These are phyloP conservation scores for Drosophila pruinosa DNA, from an alignment of 1,140 invertebrate genomes.

Conservation along the genomic window DNA sequence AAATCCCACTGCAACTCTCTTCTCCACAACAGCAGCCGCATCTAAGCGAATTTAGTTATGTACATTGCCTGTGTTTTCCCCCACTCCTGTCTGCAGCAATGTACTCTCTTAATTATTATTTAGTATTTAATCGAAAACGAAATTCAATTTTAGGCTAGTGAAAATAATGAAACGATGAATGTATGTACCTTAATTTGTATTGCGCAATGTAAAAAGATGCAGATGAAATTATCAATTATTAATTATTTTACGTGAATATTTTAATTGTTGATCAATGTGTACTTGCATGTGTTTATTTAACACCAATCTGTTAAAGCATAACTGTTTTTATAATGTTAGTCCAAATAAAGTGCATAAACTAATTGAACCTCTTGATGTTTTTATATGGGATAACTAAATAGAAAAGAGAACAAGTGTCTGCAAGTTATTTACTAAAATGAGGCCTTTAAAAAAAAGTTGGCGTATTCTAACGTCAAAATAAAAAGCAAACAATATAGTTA, in stretches of 20 bases:
- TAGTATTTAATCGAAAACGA: slow-evolving; percentile 65
- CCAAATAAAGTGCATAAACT: slow-evolving; percentile 66
- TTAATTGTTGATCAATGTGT: slow-evolving; percentile 79
- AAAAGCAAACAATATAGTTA: too few relatives aligned
- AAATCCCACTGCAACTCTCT: background rate
- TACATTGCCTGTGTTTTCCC: slow-evolving; percentile 26
- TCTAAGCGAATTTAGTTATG: slow-evolving; percentile 55
- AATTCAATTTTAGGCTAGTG: slow-evolving; percentile 58
- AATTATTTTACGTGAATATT: slow-evolving; percentile 50
- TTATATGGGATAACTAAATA: background rate
- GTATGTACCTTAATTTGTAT: slow-evolving; percentile 35
- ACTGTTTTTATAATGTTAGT: slow-evolving; percentile 74
- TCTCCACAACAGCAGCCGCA: background rate
- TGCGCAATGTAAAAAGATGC: slow-evolving; percentile 25
- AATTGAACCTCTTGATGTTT: background rate
- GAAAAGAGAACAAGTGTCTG: too few relatives aligned
- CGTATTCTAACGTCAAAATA: too few relatives aligned
- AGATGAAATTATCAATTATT: slow-evolving; percentile 5
- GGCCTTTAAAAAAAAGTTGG: too few relatives aligned
- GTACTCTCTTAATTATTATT: slow-evolving; percentile 79
- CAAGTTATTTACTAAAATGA: too few relatives aligned
- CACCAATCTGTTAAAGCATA: slow-evolving; percentile 45
- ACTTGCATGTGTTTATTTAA: slow-evolving; percentile 63
- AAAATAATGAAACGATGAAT: slow-evolving; percentile 27
- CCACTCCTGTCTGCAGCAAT: slow-evolving; percentile 41